Base-by-base conservation (phyloP, 2,797 vertebrate species). In the Melanotaenia nigrans region DNA sequence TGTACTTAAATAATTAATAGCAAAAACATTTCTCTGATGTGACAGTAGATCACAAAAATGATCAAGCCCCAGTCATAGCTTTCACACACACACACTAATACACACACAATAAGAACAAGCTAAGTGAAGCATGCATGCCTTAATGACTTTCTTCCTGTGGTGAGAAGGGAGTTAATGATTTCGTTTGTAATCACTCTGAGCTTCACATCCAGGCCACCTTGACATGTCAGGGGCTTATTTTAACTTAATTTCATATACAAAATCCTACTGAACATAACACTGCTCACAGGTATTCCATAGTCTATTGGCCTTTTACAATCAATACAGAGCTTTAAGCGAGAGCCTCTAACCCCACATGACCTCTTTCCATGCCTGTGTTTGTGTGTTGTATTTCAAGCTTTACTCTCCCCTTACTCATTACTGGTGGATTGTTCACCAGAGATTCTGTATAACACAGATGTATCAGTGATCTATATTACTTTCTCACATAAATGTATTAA, bases 91-190 rank as follows among this genome's bases (percentile, higher is more conserved):
- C 28, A 63, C n/a, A 45, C n/a, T 33, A 30, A 33, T 33, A 62
- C 38, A 73, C 49, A 72, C n/a, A 72, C 59, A 63, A 7, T 12
- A 0, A 75, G 56, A 79, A 61, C 3, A 68, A 78, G 75, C 65
- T 36, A 82, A 86, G 70, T 72, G 61, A 73, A 72, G 83, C 79
- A 62, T 82, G 75, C 73, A 75, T 67, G 78, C 77, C 78, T 79
- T 87, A 89, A 90, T 86, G 87, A 89, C 82, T 85, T 83, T 87
- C 72, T 82, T 89, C 82, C 82, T 76, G 85, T 30, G 22, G 64
- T 81, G 85, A 90, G 75, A 78, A 45, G 65, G 49, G 81, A 86
- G 80, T 88, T 89, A 89, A 90, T 86, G 82, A 85, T 90, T 91
- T 87, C 68, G 88, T 86, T 86, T 87, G 79, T 83, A 90, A 90